Percentiles rank a stretch among this genome's conserved stretches.
These are phyloP conservation scores for Zophobas morio DNA, from an alignment of 1,140 invertebrate species.

Conservation along the genomic window DNA sequence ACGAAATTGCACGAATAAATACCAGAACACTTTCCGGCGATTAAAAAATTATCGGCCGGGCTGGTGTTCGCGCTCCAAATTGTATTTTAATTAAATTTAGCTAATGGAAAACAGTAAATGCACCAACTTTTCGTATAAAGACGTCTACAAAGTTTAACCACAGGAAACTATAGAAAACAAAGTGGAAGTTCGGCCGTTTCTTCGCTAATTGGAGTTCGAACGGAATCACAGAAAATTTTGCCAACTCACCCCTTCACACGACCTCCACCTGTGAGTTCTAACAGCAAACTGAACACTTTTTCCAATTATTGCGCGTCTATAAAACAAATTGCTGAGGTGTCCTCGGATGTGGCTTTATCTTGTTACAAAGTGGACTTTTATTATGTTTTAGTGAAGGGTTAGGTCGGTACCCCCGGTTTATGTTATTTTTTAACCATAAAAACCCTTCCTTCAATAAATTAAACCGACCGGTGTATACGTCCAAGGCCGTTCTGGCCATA, in stretches of 20 bases:
- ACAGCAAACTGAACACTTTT: conserved; percentile 12
- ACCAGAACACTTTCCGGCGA: conserved; percentile 4
- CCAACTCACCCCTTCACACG: conserved; percentile 1
- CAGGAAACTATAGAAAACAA: conserved; percentile 38
- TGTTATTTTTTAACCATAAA: conserved; percentile 50
- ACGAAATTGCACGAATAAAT: conserved; percentile 1
- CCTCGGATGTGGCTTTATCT: conserved; percentile 47
- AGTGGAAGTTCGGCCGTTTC: not conserved
- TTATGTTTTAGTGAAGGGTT: conserved; percentile 54
- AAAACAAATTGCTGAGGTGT: conserved; percentile 53
- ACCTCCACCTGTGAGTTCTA: conserved; percentile 4
- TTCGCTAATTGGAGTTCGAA: not conserved
- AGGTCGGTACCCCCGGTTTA: conserved; percentile 45
- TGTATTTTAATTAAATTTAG: conserved; percentile 46
- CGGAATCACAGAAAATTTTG: conserved; percentile 23
- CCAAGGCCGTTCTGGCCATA: not conserved
- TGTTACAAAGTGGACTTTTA: conserved; percentile 50
- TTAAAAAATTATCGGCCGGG: conserved; percentile 30
- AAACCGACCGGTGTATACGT: not conserved
- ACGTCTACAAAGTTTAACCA: conserved; percentile 44
- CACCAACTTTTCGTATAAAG: conserved; percentile 46
- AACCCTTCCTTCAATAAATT: conserved; percentile 53
- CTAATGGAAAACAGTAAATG: conserved; percentile 46
- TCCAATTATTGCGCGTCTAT: conserved; percentile 39
- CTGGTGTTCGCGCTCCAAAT: conserved; percentile 12